These are phyloP conservation scores for Lithosia quadra DNA, from an alignment of 2,888 invertebrate species.

Conservation along the genomic window DNA sequence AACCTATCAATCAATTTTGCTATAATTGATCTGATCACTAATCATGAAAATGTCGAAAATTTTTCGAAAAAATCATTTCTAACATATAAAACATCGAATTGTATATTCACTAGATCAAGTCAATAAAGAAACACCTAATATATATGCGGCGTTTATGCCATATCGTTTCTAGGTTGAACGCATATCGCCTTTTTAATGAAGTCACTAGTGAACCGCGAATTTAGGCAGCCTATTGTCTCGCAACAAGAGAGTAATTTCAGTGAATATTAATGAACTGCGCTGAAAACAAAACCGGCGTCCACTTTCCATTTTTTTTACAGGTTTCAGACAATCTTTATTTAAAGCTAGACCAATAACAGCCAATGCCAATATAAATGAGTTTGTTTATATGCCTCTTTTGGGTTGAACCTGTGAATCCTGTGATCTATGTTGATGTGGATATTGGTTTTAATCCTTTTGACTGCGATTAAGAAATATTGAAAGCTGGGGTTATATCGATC, in stretches of 20 bases:
- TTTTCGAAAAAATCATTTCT: no score
- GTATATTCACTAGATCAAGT: no score
- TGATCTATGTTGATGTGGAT: neutral
- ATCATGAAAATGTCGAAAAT: no score
- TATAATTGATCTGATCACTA: no score
- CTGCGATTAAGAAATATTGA: no score
- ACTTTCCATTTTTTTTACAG: constrained; percentile 36
- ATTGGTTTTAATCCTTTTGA: neutral
- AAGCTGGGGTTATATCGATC: no score
- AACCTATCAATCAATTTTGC: no score
- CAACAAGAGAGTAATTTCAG: constrained; percentile 44
- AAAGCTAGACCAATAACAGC: neutral
- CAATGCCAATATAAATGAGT: neutral
- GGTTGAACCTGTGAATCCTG: neutral
- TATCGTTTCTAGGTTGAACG: constrained; percentile 23
- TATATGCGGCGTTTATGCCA: neutral
- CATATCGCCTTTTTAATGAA: constrained; percentile 32
- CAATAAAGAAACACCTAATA: no score
- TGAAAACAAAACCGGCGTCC: constrained; percentile 42
- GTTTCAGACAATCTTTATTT: constrained; percentile 7
- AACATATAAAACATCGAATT: no score
- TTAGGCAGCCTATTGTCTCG: constrained; percentile 39
- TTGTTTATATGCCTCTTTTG: neutral
- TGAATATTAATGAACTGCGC: constrained; percentile 45
- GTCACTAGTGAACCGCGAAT: constrained; percentile 36